Evolutionary conservation across 1,140 invertebrate genomes (phyloP).

Genomic region (Hyles euphorbiae): DNA sequence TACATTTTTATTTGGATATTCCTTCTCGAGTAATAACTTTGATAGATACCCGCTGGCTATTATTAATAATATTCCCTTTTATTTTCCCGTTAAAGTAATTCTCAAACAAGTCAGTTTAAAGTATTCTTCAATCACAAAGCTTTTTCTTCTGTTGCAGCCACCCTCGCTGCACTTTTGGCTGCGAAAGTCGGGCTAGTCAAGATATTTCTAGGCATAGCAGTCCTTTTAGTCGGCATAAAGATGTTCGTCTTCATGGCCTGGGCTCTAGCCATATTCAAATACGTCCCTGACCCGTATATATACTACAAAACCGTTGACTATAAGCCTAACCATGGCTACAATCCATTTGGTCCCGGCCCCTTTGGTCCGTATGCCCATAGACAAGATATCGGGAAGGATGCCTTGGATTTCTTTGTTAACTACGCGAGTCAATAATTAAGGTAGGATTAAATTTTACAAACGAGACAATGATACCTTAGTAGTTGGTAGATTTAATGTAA

Average conservation of each 20-base stretch:
- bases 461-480: not conserved
- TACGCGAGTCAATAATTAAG: not conserved
- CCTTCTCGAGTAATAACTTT: no score
- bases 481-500: not conserved
- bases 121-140: not conserved
- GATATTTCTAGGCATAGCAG: slow-evolving; percentile 47
- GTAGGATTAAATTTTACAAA: not conserved
- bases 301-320: slow-evolving; percentile 14
- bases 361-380: not conserved
- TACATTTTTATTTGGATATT: no score
- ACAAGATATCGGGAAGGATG: not conserved
- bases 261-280: slow-evolving; percentile 45
- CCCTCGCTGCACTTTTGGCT: slow-evolving; percentile 45
- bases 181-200: slow-evolving; percentile 55
- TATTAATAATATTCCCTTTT: no score
- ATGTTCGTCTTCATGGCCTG: slow-evolving; percentile 53
- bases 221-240: slow-evolving; percentile 43
- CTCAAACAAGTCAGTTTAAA: no score
- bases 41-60: no score
- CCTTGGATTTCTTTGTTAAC: not conserved
- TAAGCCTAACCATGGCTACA: slow-evolving; percentile 1
- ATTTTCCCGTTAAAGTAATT: no score
- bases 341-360: slow-evolving; percentile 1
- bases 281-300: slow-evolving; percentile 38
- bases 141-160: slow-evolving; percentile 53